Base-by-base conservation (phyloP, 2,797 vertebrate genomes). In the Amazonetta brasiliensis region DNA sequence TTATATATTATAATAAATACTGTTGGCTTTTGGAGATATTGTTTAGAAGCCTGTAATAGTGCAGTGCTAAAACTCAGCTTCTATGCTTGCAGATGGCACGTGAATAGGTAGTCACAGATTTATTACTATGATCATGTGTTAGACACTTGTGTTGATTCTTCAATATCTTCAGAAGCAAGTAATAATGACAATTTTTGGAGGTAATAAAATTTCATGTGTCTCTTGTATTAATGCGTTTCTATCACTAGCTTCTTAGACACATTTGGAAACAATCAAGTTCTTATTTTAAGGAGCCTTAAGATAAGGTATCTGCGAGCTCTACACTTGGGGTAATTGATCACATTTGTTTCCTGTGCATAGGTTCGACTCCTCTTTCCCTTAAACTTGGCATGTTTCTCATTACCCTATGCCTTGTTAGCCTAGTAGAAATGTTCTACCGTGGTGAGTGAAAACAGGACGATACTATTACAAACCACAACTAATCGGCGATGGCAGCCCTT, bases 211-310 rank as follows among this genome's bases (percentile, higher is more conserved):
- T 96, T 94, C 96, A 94, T 86, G 10, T 97, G 88, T 96, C 77
- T 92, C 94, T 74, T 21, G n/a, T 91, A 96, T 98, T 96, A 97
- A 97, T 93, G 97, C 77, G 90, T 94, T 98, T 96, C 97, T 97
- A 97, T 97, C 97, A 97, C 94, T 96, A 91, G 62, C 95, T 98
- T 97, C 98, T 97, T 94, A 97, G 94, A 84, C 75, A 89, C 99
- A 99, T 99, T 99, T 99, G 99, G 99, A 99, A 99, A 98, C 98
- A 99, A 99, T 99, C 99, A 99, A 98, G 91, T 97, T 97, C 98
- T 98, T 99, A 98, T 99, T 99, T 99, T 98, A 98, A 98, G 98
- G 96, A 98, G 97, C 95, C 97, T 96, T 97, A 98, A 99, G 99
- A 99, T 99, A 99, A 99, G 98, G 98, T 99, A 99, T 99, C 99